phyloP scores from a whole-genome alignment of 2,797 vertebrate genomes.

The Amblyraja radiata region DNA sequence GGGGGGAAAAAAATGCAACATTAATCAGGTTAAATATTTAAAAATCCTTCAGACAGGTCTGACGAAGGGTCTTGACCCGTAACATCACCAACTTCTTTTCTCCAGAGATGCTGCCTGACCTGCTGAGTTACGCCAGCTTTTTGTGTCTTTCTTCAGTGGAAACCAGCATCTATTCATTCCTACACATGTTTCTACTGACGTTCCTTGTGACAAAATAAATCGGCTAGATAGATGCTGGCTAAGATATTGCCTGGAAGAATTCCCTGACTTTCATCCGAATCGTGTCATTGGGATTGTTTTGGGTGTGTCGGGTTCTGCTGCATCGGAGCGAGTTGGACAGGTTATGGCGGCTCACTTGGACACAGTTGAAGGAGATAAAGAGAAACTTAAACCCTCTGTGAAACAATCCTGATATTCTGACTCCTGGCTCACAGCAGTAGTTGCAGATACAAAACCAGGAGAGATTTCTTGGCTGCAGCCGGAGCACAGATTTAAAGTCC shows the following conservation, averaged over 20 bases:
- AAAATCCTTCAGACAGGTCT: no score
- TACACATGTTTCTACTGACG: background rate
- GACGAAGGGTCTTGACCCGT: no score
- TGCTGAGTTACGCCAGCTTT: no score
- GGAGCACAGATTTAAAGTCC: background rate
- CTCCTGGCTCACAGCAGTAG: background rate
- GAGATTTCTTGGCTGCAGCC: background rate
- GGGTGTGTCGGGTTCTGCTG: background rate
- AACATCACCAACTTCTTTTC: no score
- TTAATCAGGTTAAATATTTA: background rate
- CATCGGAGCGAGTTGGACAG: background rate
- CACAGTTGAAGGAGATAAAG: background rate
- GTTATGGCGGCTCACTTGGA: background rate
- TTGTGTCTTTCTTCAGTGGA: no score
- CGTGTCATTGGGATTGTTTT: background rate
- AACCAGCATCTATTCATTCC: no score
- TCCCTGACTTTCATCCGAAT: background rate
- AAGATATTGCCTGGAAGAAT: background rate
- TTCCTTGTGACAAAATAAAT: background rate
- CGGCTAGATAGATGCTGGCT: background rate
- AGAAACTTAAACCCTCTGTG: background rate
- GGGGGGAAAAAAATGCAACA: background rate
- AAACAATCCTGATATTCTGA: background rate
- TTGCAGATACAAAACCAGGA: background rate
- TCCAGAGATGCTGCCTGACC: no score